phyloP scores from a whole-genome alignment of 2,113 vertebrate genomes.

The Centrocercus urophasianus region DNA sequence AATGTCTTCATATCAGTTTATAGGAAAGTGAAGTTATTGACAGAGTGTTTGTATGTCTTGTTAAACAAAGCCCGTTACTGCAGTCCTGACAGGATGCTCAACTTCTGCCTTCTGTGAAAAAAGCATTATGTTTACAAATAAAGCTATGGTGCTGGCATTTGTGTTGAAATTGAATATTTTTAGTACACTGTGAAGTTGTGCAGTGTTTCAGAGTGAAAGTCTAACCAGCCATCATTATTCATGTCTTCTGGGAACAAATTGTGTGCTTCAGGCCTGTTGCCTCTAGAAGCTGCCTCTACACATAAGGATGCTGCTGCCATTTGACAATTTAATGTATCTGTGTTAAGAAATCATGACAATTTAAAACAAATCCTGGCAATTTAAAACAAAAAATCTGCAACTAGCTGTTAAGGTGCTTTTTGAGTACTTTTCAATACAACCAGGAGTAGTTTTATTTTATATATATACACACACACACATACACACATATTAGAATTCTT shows the following conservation, averaged over 20 bases:
- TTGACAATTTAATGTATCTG: rapidly evolving
- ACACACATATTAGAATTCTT: no score
- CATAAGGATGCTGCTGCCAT: not conserved
- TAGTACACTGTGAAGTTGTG: not conserved
- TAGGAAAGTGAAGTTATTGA: not conserved
- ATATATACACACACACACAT: no score
- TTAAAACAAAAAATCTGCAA: not conserved
- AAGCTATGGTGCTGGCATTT: not conserved
- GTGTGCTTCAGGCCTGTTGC: not conserved
- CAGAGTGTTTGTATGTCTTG: not conserved
- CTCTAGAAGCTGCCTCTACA: not conserved
- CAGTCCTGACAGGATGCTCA: not conserved
- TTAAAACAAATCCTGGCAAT: not conserved
- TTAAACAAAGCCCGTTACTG: not conserved
- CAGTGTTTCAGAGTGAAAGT: not conserved
- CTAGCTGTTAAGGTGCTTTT: not conserved
- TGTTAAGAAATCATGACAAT: not conserved
- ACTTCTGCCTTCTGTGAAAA: not conserved
- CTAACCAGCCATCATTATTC: not conserved
- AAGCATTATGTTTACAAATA: not conserved
- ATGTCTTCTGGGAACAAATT: not conserved
- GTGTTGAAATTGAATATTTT: not conserved
- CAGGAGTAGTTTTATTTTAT: not conserved
- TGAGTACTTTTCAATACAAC: not conserved
- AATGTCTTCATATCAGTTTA: not conserved